These are phyloP conservation scores for Myotis davidii DNA, from an alignment of 2,113 vertebrate genomes.

Conservation along the genomic window DNA sequence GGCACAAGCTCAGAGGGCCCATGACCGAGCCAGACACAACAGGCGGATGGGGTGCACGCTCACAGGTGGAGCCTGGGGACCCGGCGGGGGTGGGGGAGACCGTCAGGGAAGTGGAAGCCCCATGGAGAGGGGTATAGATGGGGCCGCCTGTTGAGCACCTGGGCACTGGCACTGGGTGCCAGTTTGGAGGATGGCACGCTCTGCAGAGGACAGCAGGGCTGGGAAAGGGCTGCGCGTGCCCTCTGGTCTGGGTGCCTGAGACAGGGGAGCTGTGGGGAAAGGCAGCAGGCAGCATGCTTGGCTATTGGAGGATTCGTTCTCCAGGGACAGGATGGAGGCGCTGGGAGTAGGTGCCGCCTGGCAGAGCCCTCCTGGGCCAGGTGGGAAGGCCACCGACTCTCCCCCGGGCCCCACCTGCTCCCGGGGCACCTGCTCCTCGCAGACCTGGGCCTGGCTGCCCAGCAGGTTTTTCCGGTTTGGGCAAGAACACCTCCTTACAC, in stretches of 20 bases:
- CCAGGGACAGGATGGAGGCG: background rate
- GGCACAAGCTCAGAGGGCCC: too few relatives aligned
- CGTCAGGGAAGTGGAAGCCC: background rate
- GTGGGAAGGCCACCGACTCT: background rate
- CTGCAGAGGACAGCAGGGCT: background rate
- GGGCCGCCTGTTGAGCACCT: background rate
- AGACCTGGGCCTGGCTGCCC: background rate
- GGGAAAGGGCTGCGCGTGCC: background rate
- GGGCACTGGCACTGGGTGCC: too few relatives aligned
- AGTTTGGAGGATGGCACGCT: background rate
- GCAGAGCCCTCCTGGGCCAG: too few relatives aligned
- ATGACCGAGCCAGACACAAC: background rate
- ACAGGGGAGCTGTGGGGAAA: too few relatives aligned
- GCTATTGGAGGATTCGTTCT: background rate
- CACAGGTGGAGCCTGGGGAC: background rate
- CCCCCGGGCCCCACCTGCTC: background rate
- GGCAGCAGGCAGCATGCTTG: background rate
- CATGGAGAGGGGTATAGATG: background rate
- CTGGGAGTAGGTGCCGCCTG: background rate
- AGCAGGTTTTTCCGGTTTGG: slow-evolving; percentile 57
- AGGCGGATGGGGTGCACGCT: background rate
- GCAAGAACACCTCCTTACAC: background rate
- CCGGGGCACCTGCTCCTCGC: background rate
- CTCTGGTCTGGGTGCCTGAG: background rate
- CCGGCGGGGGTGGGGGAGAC: too few relatives aligned